phyloP scores from a whole-genome alignment of 1,140 invertebrate species.

The Andrena cerasifolii region DNA sequence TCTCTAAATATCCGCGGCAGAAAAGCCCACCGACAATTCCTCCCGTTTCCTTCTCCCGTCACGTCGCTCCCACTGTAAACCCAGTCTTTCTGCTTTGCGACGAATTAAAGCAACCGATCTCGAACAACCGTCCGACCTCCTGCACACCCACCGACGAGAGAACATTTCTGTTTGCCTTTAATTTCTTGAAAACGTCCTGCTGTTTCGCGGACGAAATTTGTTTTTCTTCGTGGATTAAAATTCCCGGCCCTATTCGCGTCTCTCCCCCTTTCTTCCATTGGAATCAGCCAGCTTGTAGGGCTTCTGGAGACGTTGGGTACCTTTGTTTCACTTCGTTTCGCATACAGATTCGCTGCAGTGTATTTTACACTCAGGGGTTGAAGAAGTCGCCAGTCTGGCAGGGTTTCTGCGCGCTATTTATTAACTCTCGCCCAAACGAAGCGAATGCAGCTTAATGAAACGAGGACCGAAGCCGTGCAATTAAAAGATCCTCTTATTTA shows the following conservation, averaged over 20 bases:
- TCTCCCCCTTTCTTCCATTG: not conserved
- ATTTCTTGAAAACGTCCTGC: not conserved
- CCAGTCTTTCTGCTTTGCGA: not conserved
- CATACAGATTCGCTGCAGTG: too few relatives aligned
- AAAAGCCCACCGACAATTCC: conserved; percentile 36
- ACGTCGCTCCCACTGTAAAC: not conserved
- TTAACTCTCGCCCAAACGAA: too few relatives aligned
- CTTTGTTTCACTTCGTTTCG: not conserved
- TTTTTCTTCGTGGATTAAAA: not conserved
- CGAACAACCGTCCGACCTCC: not conserved
- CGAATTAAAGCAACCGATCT: conserved; percentile 16
- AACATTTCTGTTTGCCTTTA: not conserved
- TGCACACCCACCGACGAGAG: not conserved
- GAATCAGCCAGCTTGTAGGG: not conserved
- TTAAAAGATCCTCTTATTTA: too few relatives aligned
- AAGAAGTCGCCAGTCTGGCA: too few relatives aligned
- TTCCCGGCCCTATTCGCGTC: not conserved
- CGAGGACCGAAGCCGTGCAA: too few relatives aligned
- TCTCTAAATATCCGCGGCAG: conserved; percentile 38
- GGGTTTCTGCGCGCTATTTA: not conserved
- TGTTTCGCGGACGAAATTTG: not conserved
- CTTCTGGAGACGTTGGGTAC: not conserved
- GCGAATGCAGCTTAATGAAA: too few relatives aligned
- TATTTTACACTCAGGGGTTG: too few relatives aligned
- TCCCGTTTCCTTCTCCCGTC: not conserved